These are phyloP conservation scores for Paramormyrops kingsleyae DNA, from an alignment of 2,113 vertebrate species.

Conservation along the genomic window DNA sequence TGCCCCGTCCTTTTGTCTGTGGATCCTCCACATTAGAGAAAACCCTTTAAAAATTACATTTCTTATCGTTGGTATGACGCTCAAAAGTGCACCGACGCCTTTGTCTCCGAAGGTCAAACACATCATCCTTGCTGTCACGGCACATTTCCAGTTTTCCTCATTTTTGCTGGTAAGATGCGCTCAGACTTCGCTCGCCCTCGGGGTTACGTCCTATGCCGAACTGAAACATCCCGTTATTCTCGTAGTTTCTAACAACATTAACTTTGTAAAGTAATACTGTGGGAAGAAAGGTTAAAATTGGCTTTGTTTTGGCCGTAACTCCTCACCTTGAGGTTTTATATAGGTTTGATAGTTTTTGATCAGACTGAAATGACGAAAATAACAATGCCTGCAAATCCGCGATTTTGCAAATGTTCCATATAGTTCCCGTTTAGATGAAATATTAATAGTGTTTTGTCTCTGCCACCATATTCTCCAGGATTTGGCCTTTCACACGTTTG, in stretches of 20 bases:
- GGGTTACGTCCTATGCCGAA: background rate
- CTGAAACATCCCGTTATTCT: background rate
- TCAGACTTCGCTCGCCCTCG: background rate
- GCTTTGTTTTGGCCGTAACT: background rate
- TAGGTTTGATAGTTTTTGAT: background rate
- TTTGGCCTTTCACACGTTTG: background rate
- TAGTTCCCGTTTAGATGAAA: background rate
- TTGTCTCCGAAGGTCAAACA: slow-evolving; percentile 20
- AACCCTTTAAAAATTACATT: background rate
- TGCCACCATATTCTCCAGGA: background rate
- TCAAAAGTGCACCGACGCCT: slow-evolving; percentile 6
- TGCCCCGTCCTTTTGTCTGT: slow-evolving; percentile 51
- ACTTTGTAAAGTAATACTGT: slow-evolving; percentile 15
- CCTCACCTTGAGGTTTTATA: background rate
- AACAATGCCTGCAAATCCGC: background rate
- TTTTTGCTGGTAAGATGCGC: slow-evolving; percentile 10
- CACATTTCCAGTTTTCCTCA: slow-evolving; percentile 2
- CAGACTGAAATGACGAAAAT: background rate
- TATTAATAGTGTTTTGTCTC: background rate
- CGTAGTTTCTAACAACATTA: background rate
- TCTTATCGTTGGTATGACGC: background rate
- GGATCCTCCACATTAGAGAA: slow-evolving; percentile 3
- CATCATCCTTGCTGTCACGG: slow-evolving; percentile 1
- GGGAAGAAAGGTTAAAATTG: background rate
- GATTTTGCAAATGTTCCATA: background rate